Conservation (phyloP, 1,140 invertebrate species). For the Hydropsyche tenuis region DNA sequence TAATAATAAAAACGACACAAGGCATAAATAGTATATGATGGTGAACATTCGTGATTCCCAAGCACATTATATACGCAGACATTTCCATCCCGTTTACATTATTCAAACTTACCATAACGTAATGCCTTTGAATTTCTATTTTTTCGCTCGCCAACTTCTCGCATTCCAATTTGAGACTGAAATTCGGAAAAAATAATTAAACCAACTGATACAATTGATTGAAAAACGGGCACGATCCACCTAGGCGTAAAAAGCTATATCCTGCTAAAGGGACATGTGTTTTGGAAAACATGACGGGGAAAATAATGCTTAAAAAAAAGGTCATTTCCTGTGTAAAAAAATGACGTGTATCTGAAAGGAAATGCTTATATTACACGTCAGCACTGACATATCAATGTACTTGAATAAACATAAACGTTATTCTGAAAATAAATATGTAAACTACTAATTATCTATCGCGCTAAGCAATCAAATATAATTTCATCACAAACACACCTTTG, state of each 20-base stretch:
- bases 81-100: constrained; percentile 6
- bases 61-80: constrained; percentile 32
- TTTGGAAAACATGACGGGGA: background rate
- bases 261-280: too few relatives aligned
- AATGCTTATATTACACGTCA: constrained; percentile 18
- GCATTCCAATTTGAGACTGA: constrained; percentile 81
- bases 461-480: too few relatives aligned
- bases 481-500: too few relatives aligned
- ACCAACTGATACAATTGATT: background rate
- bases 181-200: constrained; percentile 54
- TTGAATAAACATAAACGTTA: background rate
- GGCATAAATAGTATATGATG: constrained; percentile 14
- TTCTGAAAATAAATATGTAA: too few relatives aligned
- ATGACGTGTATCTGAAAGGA: constrained; percentile 4
- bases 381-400: background rate
- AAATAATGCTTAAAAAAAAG: too few relatives aligned
- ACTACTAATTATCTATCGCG: too few relatives aligned
- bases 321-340: constrained; percentile 10
- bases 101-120: constrained; percentile 86
- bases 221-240: too few relatives aligned
- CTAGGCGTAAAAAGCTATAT: too few relatives aligned
- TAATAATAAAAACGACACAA: constrained; percentile 33
- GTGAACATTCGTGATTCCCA: constrained; percentile 40
- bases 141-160: constrained; percentile 96
- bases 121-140: constrained; percentile 97